Percentiles rank a stretch among this genome's conserved stretches.
These are phyloP conservation scores for Catocala sponsa DNA, from an alignment of 2,888 invertebrate species.

Conservation along the genomic window DNA sequence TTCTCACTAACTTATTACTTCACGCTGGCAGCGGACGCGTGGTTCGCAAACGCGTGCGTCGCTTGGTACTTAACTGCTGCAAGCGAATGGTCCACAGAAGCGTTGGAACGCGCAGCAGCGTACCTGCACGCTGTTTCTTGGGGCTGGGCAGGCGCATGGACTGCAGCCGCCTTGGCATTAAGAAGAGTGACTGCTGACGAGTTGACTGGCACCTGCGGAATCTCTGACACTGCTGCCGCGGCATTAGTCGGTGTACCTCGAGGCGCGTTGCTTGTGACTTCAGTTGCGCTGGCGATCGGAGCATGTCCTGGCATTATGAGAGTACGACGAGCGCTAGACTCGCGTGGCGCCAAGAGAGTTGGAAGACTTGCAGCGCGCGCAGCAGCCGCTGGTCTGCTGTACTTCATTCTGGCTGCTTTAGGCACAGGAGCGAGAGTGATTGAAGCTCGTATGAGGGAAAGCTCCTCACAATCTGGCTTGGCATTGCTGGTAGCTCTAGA, in stretches of 20 bases:
- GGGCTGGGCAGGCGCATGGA: slow-evolving; percentile 95
- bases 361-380: slow-evolving; percentile 92
- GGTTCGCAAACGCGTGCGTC: slow-evolving; percentile 96
- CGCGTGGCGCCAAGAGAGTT: slow-evolving; percentile 90
- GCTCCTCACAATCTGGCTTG: slow-evolving; percentile 68
- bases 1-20: slow-evolving; percentile 93
- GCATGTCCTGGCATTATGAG: slow-evolving; percentile 93
- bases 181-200: slow-evolving; percentile 93
- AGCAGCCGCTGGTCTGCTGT: slow-evolving; percentile 93
- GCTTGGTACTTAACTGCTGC: slow-evolving; percentile 97
- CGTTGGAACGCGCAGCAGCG: slow-evolving; percentile 94
- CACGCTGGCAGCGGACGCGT: slow-evolving; percentile 93
- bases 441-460: slow-evolving; percentile 86
- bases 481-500: slow-evolving; percentile 85
- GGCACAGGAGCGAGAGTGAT: slow-evolving; percentile 92
- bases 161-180: slow-evolving; percentile 94
- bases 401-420: slow-evolving; percentile 91
- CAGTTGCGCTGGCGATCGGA: slow-evolving; percentile 91
- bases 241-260: slow-evolving; percentile 89
- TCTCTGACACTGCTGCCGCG: slow-evolving; percentile 88
- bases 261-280: slow-evolving; percentile 89
- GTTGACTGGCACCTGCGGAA: slow-evolving; percentile 94
- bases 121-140: slow-evolving; percentile 96
- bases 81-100: slow-evolving; percentile 97
- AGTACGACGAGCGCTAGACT: slow-evolving; percentile 89